These are phyloP conservation scores for Lutjanus campechanus DNA, from an alignment of 2,797 vertebrate species.

Conservation along the genomic window DNA sequence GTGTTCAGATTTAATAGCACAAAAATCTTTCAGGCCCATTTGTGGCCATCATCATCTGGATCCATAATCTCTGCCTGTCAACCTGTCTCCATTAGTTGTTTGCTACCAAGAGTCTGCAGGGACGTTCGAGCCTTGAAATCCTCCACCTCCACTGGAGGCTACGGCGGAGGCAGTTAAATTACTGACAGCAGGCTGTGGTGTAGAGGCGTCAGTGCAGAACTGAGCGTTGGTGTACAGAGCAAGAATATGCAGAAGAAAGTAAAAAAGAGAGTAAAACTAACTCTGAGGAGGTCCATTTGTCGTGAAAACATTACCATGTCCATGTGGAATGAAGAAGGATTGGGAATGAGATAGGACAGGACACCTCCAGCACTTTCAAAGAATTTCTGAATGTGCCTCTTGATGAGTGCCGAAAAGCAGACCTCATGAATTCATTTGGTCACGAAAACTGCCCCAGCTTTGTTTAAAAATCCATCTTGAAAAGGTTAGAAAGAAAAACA, in stretches of 20 bases:
- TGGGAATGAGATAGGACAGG: background rate
- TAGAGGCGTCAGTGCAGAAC: background rate
- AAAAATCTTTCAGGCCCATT: background rate
- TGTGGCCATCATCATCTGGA: background rate
- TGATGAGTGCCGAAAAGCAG: background rate
- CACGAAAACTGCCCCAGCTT: background rate
- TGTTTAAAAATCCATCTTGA: background rate
- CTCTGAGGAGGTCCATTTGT: background rate
- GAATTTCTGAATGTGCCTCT: too few species aligned
- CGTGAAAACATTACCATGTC: background rate
- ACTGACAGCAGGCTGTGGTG: slow-evolving; percentile 8
- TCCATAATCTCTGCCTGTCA: too few species aligned
- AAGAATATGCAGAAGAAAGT: background rate
- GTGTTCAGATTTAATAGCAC: background rate
- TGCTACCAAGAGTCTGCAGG: too few species aligned
- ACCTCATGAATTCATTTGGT: background rate
- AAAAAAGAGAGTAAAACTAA: background rate
- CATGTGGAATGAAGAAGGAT: background rate
- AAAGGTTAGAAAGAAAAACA: background rate
- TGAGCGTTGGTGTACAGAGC: background rate
- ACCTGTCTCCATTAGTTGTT: too few species aligned
- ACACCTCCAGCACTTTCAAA: background rate
- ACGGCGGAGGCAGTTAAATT: background rate
- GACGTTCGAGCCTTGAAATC: too few species aligned
- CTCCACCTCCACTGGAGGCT: too few species aligned